Base-by-base conservation (phyloP, 2,113 vertebrate genomes). In the Gadus chalcogrammus region DNA sequence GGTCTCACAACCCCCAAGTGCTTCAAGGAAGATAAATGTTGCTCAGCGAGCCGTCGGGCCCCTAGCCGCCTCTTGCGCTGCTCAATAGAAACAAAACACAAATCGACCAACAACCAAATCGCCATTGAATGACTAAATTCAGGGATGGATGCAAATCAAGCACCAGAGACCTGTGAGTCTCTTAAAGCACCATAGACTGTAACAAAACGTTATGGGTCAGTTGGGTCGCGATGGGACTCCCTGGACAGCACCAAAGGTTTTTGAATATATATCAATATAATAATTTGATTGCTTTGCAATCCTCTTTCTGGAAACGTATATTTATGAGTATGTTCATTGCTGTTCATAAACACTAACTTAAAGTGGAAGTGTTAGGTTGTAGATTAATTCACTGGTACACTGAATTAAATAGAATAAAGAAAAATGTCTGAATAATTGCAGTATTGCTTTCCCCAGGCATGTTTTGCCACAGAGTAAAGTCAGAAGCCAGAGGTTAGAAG, bases 401-500 rank as follows among this genome's bases (percentile, higher is more conserved):
- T 48, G 42, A 48, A 48, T 48, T 11, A 48, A 48, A 48, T n/a
- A 58, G n/a, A 58, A 58, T 48, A 48, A 58, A 16, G n/a, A 55
- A 58, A 58, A 17, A 58, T 17, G 20, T 58, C 55, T 2, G 17
- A 58, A 58, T 13, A 16, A 58, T 17, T 17, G 55, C 55, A 58
- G 15, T 58, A 18, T 58, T 58, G 15, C n/a, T 58, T 58, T 58
- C 55, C 4, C 15, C 55, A 58, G 15, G 16, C 55, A 17, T 58
- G 55, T 58, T 58, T 48, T 58, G 55, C 55, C 55, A 16, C 3
- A 17, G 15, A n/a, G 80, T 81, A 78, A 86, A 82, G 79, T 77
- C 81, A 82, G 76, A 87, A 83, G 84, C 86, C 82, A 84, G 75
- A 82, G 76, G 81, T 85, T 85, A 87, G 73, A 82, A 87, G 74